Evolutionary conservation across 2,888 invertebrate species (phyloP).

Genomic region (Macropis europaea): DNA sequence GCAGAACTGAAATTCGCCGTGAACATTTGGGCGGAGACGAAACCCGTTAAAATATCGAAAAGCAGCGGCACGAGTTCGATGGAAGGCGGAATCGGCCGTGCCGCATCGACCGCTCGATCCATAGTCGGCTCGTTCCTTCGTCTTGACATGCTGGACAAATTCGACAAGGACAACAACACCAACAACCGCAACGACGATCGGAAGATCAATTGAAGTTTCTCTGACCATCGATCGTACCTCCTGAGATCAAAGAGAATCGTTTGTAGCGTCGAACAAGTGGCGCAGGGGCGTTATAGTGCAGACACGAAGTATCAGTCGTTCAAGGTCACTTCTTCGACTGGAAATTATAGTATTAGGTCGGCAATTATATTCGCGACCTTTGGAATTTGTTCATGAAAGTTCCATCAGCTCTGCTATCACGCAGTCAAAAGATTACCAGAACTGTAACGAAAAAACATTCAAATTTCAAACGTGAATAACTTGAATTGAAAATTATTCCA

Average conservation of each 20-base stretch:
- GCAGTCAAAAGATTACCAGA: too few species aligned
- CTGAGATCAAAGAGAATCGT: neutral
- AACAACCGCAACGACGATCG: constrained; percentile 63
- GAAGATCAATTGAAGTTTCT: constrained; percentile 56
- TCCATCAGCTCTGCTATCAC: too few species aligned
- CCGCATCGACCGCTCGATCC: constrained; percentile 70
- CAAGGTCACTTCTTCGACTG: too few species aligned
- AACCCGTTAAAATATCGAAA: constrained; percentile 82
- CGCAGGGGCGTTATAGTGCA: too few species aligned
- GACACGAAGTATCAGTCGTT: too few species aligned
- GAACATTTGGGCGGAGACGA: constrained; percentile 87
- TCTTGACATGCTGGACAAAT: constrained; percentile 73
- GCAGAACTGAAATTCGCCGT: constrained; percentile 87
- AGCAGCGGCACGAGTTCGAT: constrained; percentile 59
- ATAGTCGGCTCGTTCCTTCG: constrained; percentile 74
- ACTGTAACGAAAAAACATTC: too few species aligned
- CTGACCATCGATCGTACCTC: neutral
- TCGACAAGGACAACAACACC: constrained; percentile 69
- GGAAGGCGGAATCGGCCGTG: constrained; percentile 65
- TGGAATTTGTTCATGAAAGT: too few species aligned
- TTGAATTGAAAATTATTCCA: too few species aligned
- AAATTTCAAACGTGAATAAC: too few species aligned
- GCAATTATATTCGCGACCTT: too few species aligned
- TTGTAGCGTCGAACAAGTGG: too few species aligned
- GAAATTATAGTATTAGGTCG: too few species aligned